These are phyloP conservation scores for Saturnia japonica DNA, from an alignment of 2,888 invertebrate species.

Conservation along the genomic window DNA sequence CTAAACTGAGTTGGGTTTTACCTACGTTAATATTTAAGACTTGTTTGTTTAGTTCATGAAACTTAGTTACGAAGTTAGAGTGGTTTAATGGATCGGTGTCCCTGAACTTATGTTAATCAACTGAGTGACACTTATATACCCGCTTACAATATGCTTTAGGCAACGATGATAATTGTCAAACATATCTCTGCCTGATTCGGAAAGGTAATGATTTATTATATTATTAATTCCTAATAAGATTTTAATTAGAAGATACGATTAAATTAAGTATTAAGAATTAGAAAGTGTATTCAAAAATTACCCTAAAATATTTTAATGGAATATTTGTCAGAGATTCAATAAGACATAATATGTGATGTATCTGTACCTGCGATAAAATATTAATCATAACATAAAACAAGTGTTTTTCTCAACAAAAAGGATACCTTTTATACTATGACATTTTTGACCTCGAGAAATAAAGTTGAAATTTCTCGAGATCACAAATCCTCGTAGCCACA, in stretches of 20 bases:
- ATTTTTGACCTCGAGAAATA: neutral
- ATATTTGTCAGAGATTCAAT: neutral
- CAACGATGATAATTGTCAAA: no score
- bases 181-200: no score
- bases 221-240: no score
- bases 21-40: neutral
- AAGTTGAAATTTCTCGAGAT: neutral
- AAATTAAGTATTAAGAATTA: neutral
- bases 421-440: neutral
- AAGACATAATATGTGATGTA: no score
- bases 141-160: no score
- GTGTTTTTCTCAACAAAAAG: no score
- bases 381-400: neutral
- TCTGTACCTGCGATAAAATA: no score
- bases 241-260: no score
- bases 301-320: neutral
- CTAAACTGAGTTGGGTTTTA: neutral
- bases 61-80: neutral
- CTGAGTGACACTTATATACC: no score
- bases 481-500: neutral
- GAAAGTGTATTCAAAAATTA: neutral
- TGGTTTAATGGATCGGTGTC: neutral
- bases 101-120: no score
- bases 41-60: neutral
- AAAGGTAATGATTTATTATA: no score